phyloP scores from a whole-genome alignment of 2,888 invertebrate genomes.

The Brenthis ino region DNA sequence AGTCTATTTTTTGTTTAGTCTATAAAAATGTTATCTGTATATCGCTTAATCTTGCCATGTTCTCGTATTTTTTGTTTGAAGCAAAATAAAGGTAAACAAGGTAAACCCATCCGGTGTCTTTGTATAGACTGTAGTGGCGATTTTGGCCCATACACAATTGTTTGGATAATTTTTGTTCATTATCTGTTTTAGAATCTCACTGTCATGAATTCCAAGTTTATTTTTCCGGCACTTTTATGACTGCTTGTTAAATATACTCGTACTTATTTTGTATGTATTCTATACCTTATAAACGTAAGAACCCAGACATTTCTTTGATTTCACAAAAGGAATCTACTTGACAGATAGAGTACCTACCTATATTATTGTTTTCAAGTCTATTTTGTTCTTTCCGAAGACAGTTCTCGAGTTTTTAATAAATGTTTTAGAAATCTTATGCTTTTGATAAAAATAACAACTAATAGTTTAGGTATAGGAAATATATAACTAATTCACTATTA shows the following conservation, averaged over 20 bases:
- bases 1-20: conserved; percentile 27
- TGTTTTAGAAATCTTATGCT: too few species aligned
- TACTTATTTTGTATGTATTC: conserved; percentile 7
- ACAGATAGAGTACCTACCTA: too few species aligned
- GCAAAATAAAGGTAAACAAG: conserved; percentile 69
- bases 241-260: conserved; percentile 15
- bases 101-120: conserved; percentile 64
- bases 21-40: conserved; percentile 29
- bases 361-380: too few species aligned
- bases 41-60: conserved; percentile 53
- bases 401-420: too few species aligned
- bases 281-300: neutral
- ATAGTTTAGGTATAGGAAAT: too few species aligned
- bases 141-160: conserved; percentile 27
- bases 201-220: conserved; percentile 20
- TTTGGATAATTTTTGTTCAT: conserved; percentile 25
- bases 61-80: conserved; percentile 59
- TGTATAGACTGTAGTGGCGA: conserved; percentile 46
- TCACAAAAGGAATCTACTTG: too few species aligned
- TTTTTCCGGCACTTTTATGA: conserved; percentile 18
- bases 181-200: conserved; percentile 17
- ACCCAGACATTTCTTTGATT: too few species aligned
- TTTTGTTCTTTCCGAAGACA: too few species aligned
- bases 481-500: too few species aligned
- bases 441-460: too few species aligned